Conservation (phyloP, 2,797 vertebrate genomes). For the Somateria mollissima region DNA sequence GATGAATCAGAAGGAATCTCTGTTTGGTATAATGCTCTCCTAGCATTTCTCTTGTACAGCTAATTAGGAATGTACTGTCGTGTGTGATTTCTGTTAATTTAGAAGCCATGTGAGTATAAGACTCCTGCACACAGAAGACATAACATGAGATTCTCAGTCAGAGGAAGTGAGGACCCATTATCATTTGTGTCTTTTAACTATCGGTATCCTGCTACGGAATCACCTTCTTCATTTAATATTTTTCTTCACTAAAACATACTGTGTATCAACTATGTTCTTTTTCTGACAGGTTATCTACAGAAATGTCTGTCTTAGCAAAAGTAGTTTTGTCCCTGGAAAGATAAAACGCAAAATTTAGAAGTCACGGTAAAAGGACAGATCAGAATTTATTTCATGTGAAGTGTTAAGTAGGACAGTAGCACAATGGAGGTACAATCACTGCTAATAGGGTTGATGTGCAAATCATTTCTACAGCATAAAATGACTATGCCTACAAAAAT, state of each 20-base stretch:
- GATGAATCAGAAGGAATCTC: background rate
- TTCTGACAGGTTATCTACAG: background rate
- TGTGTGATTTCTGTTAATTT: background rate
- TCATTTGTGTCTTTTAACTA: background rate
- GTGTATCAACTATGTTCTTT: background rate
- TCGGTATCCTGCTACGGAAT: background rate
- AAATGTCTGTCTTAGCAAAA: background rate
- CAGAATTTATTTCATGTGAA: background rate
- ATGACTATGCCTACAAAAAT: constrained; percentile 2
- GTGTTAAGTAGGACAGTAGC: background rate
- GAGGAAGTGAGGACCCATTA: background rate
- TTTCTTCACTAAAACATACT: background rate
- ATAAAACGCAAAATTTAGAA: background rate
- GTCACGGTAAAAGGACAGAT: background rate
- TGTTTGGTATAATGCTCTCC: background rate
- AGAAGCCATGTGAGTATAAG: background rate
- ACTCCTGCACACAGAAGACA: background rate
- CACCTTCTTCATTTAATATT: background rate
- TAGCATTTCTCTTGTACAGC: background rate
- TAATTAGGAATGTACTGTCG: background rate
- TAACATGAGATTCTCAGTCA: background rate
- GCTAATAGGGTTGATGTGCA: background rate
- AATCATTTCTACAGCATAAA: constrained; percentile 17
- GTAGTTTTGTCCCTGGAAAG: background rate
- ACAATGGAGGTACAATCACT: background rate